Conservation (phyloP, 2,888 invertebrate species). For the Tortricodes alternella region DNA sequence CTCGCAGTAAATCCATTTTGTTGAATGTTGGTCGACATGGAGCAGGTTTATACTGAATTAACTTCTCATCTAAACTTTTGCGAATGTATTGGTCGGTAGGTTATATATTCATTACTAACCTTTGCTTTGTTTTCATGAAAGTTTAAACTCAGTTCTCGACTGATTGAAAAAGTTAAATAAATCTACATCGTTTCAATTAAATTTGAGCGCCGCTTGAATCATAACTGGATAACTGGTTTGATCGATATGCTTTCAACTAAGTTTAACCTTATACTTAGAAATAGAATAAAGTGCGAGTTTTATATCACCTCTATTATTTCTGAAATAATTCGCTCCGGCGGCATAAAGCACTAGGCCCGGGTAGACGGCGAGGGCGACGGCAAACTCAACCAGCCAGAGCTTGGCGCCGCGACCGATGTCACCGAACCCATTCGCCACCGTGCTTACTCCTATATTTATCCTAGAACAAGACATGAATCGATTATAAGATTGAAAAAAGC, state of each 20-base stretch:
- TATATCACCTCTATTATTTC: slow-evolving; percentile 50
- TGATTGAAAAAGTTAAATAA: slow-evolving; percentile 28
- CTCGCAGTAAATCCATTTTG: background rate
- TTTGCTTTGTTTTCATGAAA: slow-evolving; percentile 24
- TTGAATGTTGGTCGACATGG: background rate
- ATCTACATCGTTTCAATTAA: slow-evolving; percentile 14
- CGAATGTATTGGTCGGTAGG: slow-evolving; percentile 13
- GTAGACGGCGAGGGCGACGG: slow-evolving; percentile 58
- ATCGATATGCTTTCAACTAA: no score
- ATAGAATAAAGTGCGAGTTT: background rate
- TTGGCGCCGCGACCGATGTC: slow-evolving; percentile 61
- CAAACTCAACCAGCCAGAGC: slow-evolving; percentile 65
- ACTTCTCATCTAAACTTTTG: slow-evolving; percentile 17
- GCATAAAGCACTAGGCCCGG: slow-evolving; percentile 57
- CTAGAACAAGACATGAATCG: slow-evolving; percentile 45
- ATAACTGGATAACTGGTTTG: background rate
- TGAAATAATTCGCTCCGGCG: slow-evolving; percentile 45
- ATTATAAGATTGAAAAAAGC: no score
- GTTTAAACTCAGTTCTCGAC: slow-evolving; percentile 16
- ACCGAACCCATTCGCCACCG: slow-evolving; percentile 65
- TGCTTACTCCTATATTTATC: slow-evolving; percentile 62
- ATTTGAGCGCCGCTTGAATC: slow-evolving; percentile 11
- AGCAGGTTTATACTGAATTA: slow-evolving; percentile 19
- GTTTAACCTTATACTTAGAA: no score
- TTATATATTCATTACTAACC: slow-evolving; percentile 24